These are phyloP conservation scores for Setipinna tenuifilis DNA, from an alignment of 2,797 vertebrate genomes.

Conservation along the genomic window DNA sequence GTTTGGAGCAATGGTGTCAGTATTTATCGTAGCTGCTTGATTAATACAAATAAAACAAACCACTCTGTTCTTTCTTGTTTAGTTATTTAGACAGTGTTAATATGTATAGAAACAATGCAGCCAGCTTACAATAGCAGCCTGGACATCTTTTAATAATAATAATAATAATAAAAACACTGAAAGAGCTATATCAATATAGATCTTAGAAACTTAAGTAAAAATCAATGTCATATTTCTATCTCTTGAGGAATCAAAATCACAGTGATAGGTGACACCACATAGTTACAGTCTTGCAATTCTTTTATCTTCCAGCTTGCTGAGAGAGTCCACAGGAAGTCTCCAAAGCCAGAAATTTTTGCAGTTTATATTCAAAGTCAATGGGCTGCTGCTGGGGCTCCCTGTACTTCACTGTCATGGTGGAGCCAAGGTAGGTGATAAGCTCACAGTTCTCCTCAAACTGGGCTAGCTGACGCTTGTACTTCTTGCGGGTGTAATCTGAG, in stretches of 20 bases:
- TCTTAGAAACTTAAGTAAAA: neutral
- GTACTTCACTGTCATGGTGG: constrained; percentile 78
- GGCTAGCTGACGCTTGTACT: constrained; percentile 84
- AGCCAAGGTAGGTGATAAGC: constrained; percentile 85
- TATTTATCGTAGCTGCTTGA: no score
- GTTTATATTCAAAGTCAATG: constrained; percentile 80
- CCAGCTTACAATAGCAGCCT: neutral
- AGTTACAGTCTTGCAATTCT: neutral
- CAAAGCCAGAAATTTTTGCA: constrained; percentile 82
- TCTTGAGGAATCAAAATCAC: neutral
- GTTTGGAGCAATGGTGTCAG: no score
- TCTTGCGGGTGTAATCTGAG: constrained; percentile 71
- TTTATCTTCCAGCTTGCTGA: neutral
- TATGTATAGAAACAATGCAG: no score
- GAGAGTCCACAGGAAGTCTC: constrained; percentile 46
- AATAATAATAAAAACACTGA: neutral
- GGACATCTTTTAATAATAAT: neutral
- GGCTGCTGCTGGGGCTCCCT: constrained; percentile 75
- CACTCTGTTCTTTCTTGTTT: no score
- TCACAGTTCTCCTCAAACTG: constrained; percentile 84
- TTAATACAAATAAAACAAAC: no score
- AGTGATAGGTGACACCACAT: neutral
- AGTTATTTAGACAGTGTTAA: no score
- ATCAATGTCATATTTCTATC: neutral
- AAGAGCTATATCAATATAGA: neutral